Conservation (phyloP, 1,140 invertebrate species). For the Drosophila lacteicornis region DNA sequence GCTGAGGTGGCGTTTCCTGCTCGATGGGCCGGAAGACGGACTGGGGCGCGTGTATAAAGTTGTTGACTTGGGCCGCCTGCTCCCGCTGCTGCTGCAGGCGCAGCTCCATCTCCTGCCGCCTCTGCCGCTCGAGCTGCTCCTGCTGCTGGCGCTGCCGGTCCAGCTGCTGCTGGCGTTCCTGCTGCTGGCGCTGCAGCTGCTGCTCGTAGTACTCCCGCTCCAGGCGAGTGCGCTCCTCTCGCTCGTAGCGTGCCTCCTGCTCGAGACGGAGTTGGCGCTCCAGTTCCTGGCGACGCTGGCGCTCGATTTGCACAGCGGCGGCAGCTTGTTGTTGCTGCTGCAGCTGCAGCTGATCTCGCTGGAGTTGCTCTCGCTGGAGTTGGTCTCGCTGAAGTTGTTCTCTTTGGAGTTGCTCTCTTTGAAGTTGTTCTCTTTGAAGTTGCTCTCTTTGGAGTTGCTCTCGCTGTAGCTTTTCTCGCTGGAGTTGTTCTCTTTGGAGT, state of each 20-base stretch:
- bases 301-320: slow-evolving; percentile 69
- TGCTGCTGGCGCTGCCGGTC: slow-evolving; percentile 66
- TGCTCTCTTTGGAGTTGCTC: slow-evolving; percentile 27
- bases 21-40: slow-evolving; percentile 88
- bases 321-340: slow-evolving; percentile 68
- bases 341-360: slow-evolving; percentile 42
- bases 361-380: slow-evolving; percentile 27
- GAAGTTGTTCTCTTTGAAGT: slow-evolving; percentile 22
- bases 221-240: slow-evolving; percentile 62
- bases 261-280: slow-evolving; percentile 62
- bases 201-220: slow-evolving; percentile 74
- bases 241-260: slow-evolving; percentile 68
- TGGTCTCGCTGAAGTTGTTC: slow-evolving; percentile 40
- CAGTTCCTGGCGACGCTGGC: slow-evolving; percentile 69
- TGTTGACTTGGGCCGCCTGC: slow-evolving; percentile 86
- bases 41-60: slow-evolving; percentile 90
- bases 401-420: slow-evolving; percentile 17
- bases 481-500: slow-evolving; percentile 31
- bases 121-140: slow-evolving; percentile 61
- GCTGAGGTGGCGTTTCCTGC: slow-evolving; percentile 45
- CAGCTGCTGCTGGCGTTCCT: slow-evolving; percentile 64
- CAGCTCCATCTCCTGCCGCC: slow-evolving; percentile 40
- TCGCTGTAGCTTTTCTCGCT: slow-evolving; percentile 24
- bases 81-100: slow-evolving; percentile 42
- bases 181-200: slow-evolving; percentile 60